phyloP scores from a whole-genome alignment of 35 echinoderm and acorn worm genomes.

The Acanthaster planci region DNA sequence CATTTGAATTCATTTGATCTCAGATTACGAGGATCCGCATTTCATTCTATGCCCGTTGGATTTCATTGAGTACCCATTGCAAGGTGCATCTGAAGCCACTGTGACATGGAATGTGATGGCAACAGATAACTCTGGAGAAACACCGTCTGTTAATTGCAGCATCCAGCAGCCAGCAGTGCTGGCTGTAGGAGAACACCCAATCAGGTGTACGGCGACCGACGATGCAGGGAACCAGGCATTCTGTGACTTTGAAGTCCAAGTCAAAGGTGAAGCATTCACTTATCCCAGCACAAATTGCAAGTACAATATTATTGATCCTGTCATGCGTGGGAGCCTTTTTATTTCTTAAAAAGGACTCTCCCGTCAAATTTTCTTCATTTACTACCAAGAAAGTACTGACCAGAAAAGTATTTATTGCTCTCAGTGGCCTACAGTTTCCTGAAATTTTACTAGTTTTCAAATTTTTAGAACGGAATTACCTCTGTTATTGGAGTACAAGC shows the following conservation, averaged over 20 bases:
- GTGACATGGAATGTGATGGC: conserved; percentile 56
- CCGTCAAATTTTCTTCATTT: too few species aligned
- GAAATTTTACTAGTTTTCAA: too few species aligned
- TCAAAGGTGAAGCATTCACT: conserved; percentile 41
- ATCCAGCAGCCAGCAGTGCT: conserved; percentile 9
- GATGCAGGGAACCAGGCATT: conserved; percentile 30
- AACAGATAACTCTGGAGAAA: conserved; percentile 37
- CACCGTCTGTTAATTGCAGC: conserved; percentile 34
- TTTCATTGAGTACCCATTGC: conserved; percentile 31
- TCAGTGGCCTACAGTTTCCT: too few species aligned
- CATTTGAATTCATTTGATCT: too few species aligned
- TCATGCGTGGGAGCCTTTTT: too few species aligned
- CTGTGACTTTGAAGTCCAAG: conserved; percentile 55
- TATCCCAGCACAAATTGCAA: neutral
- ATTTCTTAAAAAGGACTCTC: too few species aligned
- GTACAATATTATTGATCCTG: too few species aligned
- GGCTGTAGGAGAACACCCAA: conserved; percentile 43
- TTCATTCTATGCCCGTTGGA: conserved; percentile 48
- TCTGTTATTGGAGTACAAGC: too few species aligned
- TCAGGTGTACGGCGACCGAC: conserved; percentile 55
- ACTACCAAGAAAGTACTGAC: too few species aligned
- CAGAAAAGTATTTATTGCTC: too few species aligned
- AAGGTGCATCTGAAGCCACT: neutral
- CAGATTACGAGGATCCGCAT: conserved; percentile 49
- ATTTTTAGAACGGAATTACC: too few species aligned